These are phyloP conservation scores for Xyliphius kryptos DNA, from an alignment of 2,113 vertebrate species.

Conservation along the genomic window DNA sequence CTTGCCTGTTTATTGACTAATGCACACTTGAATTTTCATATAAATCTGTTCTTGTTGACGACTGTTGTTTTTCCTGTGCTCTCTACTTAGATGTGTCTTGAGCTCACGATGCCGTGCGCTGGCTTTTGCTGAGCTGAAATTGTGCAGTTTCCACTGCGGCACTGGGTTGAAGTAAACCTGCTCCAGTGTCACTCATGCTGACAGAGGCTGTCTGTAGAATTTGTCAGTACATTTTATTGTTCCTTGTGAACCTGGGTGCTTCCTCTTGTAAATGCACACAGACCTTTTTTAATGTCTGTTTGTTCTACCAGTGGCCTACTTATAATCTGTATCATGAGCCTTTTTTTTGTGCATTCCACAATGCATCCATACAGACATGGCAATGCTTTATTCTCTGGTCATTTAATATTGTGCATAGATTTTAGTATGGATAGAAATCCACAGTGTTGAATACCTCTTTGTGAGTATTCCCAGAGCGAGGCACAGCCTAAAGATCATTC, in stretches of 20 bases:
- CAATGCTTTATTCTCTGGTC: too few relatives aligned
- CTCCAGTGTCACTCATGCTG: slow-evolving; percentile 81
- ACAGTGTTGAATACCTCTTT: too few relatives aligned
- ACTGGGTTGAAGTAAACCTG: slow-evolving; percentile 77
- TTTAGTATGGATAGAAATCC: too few relatives aligned
- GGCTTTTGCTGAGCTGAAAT: slow-evolving; percentile 66
- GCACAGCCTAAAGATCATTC: too few relatives aligned
- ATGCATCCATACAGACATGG: too few relatives aligned
- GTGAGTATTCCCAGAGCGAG: too few relatives aligned
- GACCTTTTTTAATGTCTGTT: slow-evolving; percentile 76
- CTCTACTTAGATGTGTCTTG: slow-evolving; percentile 83
- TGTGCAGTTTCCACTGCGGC: slow-evolving; percentile 69
- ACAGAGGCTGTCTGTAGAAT: slow-evolving; percentile 89
- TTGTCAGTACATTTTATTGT: slow-evolving; percentile 86
- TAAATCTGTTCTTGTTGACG: too few relatives aligned
- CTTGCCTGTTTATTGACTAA: slow-evolving; percentile 6
- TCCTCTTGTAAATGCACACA: slow-evolving; percentile 81
- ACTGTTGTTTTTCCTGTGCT: slow-evolving; percentile 28
- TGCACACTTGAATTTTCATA: too few relatives aligned
- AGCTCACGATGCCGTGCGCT: slow-evolving; percentile 76
- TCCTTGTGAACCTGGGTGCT: slow-evolving; percentile 84
- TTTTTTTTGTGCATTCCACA: slow-evolving; percentile 64
- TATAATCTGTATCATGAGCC: slow-evolving; percentile 55
- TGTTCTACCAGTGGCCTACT: slow-evolving; percentile 73
- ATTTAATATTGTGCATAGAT: too few relatives aligned